Evolutionary conservation across 2,113 vertebrate genomes (phyloP).

Genomic region (Lipotes vexillifer): DNA sequence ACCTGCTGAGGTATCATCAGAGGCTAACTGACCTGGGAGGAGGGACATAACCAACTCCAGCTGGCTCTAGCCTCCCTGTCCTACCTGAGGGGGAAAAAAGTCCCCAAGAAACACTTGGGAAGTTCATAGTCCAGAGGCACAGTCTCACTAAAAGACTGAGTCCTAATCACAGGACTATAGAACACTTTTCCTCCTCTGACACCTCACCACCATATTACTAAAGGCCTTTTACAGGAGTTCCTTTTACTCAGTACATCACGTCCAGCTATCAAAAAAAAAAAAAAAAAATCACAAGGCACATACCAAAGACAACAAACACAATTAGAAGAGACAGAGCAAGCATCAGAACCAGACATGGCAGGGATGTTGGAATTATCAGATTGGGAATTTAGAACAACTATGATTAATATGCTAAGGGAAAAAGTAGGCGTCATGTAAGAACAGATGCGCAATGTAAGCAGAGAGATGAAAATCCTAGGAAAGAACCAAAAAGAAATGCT

Average conservation of each 20-base stretch:
- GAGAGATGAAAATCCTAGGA: not conserved
- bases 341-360: not conserved
- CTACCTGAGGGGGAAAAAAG: accelerated
- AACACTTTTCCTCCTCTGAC: not conserved
- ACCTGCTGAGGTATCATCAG: not conserved
- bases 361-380: not conserved
- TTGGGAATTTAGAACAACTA: not conserved
- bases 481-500: not conserved
- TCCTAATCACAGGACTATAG: not conserved
- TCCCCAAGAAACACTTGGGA: not conserved
- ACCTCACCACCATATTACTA: too few relatives aligned
- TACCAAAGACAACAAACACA: not conserved
- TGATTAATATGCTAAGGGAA: not conserved
- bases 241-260: not conserved
- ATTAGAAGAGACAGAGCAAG: not conserved
- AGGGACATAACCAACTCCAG: not conserved
- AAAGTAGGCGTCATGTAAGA: not conserved
- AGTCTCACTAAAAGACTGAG: not conserved
- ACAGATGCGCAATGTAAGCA: not conserved
- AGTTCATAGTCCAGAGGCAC: not conserved
- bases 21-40: not conserved
- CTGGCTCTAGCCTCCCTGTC: not conserved
- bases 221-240: not conserved
- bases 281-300: not conserved
- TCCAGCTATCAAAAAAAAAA: not conserved